phyloP scores from a whole-genome alignment of 1,140 invertebrate genomes.

The Dreissena polymorpha region DNA sequence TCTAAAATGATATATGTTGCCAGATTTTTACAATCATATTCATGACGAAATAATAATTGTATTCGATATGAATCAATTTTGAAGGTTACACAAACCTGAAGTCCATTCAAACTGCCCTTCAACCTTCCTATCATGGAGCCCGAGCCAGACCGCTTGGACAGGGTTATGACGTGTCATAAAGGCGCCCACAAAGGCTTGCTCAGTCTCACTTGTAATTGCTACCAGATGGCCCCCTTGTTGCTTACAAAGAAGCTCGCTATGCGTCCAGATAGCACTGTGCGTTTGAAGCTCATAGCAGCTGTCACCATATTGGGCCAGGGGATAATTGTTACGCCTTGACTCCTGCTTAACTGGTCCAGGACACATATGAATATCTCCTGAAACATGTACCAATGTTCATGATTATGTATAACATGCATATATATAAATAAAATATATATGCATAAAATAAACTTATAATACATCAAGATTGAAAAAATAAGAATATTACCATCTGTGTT shows the following conservation, averaged over 20 bases:
- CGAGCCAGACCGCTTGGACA: conserved; percentile 33
- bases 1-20: too few relatives aligned
- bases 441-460: too few relatives aligned
- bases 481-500: too few relatives aligned
- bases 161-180: too few relatives aligned
- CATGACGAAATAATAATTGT: too few relatives aligned
- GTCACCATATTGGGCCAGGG: conserved; percentile 11
- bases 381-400: too few relatives aligned
- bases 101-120: conserved; percentile 26
- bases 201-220: conserved; percentile 1
- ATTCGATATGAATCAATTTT: not conserved
- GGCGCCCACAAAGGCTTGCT: conserved; percentile 3
- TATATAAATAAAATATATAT: too few relatives aligned
- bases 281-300: too few relatives aligned
- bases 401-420: too few relatives aligned
- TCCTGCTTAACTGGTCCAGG: not conserved
- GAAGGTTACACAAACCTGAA: conserved; percentile 12
- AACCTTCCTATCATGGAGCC: not conserved
- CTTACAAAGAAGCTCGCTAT: conserved; percentile 2
- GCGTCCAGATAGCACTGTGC: not conserved
- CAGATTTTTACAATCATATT: too few relatives aligned
- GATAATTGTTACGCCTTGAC: not conserved
- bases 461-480: too few relatives aligned
- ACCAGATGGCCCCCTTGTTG: conserved; percentile 1
- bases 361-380: conserved; percentile 22